Evolutionary conservation across 1,140 invertebrate species (phyloP).

Genomic region (Holcopasites calliopsidis): DNA sequence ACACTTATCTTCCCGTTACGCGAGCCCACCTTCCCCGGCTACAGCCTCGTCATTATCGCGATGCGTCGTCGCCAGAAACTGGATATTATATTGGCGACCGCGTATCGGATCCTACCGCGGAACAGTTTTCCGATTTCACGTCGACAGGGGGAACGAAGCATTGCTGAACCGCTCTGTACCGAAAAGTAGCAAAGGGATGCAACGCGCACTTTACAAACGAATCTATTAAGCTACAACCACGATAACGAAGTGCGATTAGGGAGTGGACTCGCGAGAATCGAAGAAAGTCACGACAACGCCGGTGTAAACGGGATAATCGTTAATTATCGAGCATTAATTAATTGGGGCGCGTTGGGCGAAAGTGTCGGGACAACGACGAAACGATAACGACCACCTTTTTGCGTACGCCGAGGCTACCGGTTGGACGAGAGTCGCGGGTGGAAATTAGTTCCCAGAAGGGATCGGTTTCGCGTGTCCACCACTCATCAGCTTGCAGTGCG

Average conservation of each 20-base stretch:
- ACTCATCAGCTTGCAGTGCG: conserved; percentile 67
- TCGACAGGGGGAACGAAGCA: too few relatives aligned
- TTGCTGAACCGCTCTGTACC: too few relatives aligned
- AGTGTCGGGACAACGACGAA: conserved; percentile 29
- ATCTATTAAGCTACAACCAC: conserved; percentile 8
- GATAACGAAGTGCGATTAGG: conserved; percentile 27
- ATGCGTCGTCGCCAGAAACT: conserved; percentile 61
- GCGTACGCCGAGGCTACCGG: conserved; percentile 16
- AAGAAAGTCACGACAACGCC: conserved; percentile 43
- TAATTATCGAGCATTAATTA: conserved; percentile 63
- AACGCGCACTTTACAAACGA: background rate
- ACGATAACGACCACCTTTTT: conserved; percentile 50
- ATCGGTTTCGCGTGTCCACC: conserved; percentile 75
- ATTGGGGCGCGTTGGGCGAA: conserved; percentile 33
- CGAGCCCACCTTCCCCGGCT: conserved; percentile 52
- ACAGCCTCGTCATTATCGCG: conserved; percentile 55
- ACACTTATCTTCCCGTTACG: conserved; percentile 54
- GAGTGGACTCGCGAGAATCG: conserved; percentile 29
- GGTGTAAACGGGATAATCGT: conserved; percentile 52
- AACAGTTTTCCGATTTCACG: too few relatives aligned
- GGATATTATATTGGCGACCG: conserved; percentile 51
- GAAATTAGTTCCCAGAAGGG: conserved; percentile 70
- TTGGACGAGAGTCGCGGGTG: conserved; percentile 43
- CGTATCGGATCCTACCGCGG: conserved; percentile 35
- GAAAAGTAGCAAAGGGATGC: background rate